These are phyloP conservation scores for Oncorhynchus kisutch DNA, from an alignment of 2,113 vertebrate genomes.

Conservation along the genomic window DNA sequence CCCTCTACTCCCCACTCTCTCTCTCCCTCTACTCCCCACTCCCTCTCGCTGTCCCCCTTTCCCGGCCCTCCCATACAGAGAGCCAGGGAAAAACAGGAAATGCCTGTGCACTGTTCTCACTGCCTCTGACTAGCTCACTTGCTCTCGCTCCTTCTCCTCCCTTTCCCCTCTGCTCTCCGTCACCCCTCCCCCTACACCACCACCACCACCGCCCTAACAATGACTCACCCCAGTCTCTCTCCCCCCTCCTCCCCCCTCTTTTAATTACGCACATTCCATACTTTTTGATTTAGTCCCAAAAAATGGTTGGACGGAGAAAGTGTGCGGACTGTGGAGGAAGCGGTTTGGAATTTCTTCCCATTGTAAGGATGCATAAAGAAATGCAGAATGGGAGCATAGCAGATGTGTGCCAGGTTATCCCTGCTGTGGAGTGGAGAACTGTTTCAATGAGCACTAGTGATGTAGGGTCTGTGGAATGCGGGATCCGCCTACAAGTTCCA, in stretches of 20 bases:
- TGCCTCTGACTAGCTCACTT: constrained; percentile 47
- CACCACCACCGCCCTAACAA: constrained; percentile 48
- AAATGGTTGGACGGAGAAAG: constrained; percentile 35
- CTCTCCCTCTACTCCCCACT: neutral
- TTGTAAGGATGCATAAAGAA: constrained; percentile 60
- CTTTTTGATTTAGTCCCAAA: constrained; percentile 9
- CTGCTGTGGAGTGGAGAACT: neutral
- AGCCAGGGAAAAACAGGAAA: constrained; percentile 74
- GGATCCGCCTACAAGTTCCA: constrained; percentile 60
- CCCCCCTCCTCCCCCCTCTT: neutral
- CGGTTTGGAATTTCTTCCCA: constrained; percentile 69
- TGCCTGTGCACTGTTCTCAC: constrained; percentile 67
- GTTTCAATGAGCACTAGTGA: constrained; percentile 45
- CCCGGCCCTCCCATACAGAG: constrained; percentile 45
- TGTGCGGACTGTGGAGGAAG: constrained; percentile 34
- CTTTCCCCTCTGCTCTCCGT: neutral
- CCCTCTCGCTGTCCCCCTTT: constrained; percentile 31
- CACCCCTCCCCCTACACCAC: constrained; percentile 43
- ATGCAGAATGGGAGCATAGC: constrained; percentile 8
- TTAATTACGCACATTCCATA: constrained; percentile 24
- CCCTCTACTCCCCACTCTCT: constrained; percentile 24
- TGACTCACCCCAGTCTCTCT: constrained; percentile 60
- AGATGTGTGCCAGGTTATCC: constrained; percentile 28
- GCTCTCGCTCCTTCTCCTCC: constrained; percentile 20
- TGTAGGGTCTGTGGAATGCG: constrained; percentile 69